Conservation (phyloP, 2,797 vertebrate genomes). For the Acipenser ruthenus region DNA sequence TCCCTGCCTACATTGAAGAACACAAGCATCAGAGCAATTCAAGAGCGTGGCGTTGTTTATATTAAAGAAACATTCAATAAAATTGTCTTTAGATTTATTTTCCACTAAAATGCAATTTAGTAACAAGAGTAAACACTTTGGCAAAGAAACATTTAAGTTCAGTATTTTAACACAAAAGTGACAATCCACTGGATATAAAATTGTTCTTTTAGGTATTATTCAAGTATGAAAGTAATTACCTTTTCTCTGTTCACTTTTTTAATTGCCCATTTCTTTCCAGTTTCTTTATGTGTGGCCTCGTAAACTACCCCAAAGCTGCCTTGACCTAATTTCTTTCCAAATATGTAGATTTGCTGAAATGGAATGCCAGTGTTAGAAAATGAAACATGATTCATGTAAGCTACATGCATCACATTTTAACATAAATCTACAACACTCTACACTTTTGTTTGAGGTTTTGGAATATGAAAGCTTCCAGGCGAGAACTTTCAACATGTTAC, state of each 20-base stretch:
- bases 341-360: conserved; percentile 64
- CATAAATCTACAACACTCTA: too few species aligned
- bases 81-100: background rate
- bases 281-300: conserved; percentile 67
- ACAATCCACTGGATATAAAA: too few species aligned
- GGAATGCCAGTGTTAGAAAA: too few species aligned
- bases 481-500: too few species aligned
- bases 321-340: conserved; percentile 71
- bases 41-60: too few species aligned
- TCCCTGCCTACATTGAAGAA: conserved; percentile 62
- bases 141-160: background rate
- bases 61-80: too few species aligned
- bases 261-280: conserved; percentile 66
- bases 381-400: too few species aligned
- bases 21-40: background rate
- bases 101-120: background rate
- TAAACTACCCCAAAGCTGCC: conserved; percentile 74
- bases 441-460: too few species aligned
- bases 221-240: conserved; percentile 43
- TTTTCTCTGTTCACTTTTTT: conserved; percentile 74
- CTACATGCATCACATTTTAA: too few species aligned
- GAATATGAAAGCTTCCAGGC: too few species aligned
- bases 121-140: conserved; percentile 9
- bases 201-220: background rate
- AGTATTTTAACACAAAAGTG: background rate